phyloP scores from a whole-genome alignment of 2,113 vertebrate genomes.

The Condylura cristata region DNA sequence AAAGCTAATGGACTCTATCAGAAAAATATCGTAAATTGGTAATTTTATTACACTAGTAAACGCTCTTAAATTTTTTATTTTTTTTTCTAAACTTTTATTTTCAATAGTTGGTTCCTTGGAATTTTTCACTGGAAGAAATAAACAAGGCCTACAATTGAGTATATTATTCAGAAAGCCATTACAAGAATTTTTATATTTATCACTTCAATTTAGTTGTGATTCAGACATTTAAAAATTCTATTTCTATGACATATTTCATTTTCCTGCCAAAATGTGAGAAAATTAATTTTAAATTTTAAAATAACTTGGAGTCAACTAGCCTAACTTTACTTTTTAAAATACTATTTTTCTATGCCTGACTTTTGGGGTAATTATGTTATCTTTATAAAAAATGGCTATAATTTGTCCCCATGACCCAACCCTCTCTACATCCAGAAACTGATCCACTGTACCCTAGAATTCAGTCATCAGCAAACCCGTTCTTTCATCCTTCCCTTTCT shows the following conservation, averaged over 20 bases:
- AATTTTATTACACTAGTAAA: neutral
- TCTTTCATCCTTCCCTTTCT: neutral
- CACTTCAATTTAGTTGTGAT: neutral
- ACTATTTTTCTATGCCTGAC: neutral
- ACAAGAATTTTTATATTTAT: constrained; percentile 22
- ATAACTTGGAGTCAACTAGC: neutral
- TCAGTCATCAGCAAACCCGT: neutral
- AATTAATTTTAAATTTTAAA: neutral
- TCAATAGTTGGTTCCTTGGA: neutral
- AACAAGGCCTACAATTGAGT: neutral
- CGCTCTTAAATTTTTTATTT: neutral
- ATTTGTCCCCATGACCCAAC: neutral
- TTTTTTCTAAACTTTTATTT: too few relatives aligned
- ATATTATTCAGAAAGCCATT: neutral
- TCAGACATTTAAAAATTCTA: neutral
- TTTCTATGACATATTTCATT: constrained; percentile 24
- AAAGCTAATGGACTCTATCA: neutral
- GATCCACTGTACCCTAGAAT: neutral
- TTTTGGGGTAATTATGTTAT: neutral
- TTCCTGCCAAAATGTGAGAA: neutral
- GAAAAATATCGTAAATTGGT: constrained; percentile 17
- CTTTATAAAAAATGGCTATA: neutral
- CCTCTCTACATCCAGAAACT: neutral
- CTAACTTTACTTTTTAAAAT: neutral
- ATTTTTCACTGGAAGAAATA: constrained; percentile 6